These are phyloP conservation scores for Tinamus major DNA, from an alignment of 2,797 vertebrate genomes.

Conservation along the genomic window DNA sequence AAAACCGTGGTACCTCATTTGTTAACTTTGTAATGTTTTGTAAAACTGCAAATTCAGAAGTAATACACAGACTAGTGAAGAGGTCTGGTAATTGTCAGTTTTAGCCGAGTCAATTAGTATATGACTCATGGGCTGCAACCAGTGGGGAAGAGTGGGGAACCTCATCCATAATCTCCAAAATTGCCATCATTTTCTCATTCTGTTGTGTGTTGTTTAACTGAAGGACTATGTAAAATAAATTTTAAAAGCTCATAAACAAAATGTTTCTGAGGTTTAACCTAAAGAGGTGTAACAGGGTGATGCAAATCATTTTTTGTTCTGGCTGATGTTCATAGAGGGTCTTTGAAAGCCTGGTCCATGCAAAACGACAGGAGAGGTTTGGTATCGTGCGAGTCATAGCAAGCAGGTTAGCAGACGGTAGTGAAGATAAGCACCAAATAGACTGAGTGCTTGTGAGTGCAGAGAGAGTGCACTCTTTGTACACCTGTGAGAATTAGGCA, in stretches of 20 bases:
- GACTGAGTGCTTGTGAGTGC: neutral
- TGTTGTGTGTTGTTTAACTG: neutral
- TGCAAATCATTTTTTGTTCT: neutral
- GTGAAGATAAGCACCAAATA: neutral
- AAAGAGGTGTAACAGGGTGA: neutral
- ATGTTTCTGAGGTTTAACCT: neutral
- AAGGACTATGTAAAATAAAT: neutral
- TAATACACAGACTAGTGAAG: neutral
- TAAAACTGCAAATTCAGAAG: neutral
- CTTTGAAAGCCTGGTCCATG: neutral
- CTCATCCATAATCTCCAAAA: constrained; percentile 43
- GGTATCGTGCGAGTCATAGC: neutral
- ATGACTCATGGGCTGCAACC: neutral
- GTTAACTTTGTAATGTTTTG: neutral
- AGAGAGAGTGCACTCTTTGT: neutral
- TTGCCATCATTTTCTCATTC: neutral
- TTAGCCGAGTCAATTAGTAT: constrained; percentile 54
- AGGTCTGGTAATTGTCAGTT: constrained; percentile 21
- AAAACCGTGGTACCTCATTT: neutral
- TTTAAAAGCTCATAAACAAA: constrained; percentile 29
- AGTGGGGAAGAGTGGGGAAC: neutral
- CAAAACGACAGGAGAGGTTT: neutral
- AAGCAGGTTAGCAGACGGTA: neutral
- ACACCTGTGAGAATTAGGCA: neutral
- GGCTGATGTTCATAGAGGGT: neutral